Conservation (phyloP, 1,140 invertebrate species). For the Zaprionus camerounensis region DNA sequence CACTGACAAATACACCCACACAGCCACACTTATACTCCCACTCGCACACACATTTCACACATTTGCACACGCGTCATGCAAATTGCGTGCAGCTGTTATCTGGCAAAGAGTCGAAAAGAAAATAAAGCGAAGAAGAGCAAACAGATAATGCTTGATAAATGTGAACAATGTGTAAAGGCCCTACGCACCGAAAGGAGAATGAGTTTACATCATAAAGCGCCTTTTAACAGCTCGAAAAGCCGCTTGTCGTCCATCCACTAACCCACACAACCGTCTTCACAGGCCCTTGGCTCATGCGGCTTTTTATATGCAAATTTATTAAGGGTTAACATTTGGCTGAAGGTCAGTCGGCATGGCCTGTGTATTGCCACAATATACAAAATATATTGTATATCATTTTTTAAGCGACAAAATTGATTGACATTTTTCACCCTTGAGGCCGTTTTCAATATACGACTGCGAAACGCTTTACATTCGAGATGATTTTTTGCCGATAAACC, state of each 20-base stretch:
- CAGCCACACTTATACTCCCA: not conserved
- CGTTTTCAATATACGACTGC: constrained; percentile 69
- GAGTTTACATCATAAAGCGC: constrained; percentile 74
- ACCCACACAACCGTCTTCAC: not conserved
- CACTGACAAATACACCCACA: constrained; percentile 13
- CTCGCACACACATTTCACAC: constrained; percentile 47
- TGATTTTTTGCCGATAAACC: constrained; percentile 68
- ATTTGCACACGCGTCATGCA: constrained; percentile 65
- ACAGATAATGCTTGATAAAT: constrained; percentile 80
- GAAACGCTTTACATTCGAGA: constrained; percentile 35
- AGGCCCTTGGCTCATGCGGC: constrained; percentile 30
- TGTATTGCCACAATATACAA: constrained; percentile 56
- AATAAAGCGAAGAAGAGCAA: constrained; percentile 49
- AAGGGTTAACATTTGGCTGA: constrained; percentile 78
- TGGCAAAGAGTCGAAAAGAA: constrained; percentile 48
- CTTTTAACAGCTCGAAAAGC: constrained; percentile 65
- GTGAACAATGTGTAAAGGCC: constrained; percentile 57
- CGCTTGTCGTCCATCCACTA: not conserved
- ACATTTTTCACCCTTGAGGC: constrained; percentile 75
- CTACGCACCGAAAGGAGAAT: constrained; percentile 44
- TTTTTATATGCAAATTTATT: constrained; percentile 80
- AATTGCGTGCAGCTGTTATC: constrained; percentile 79
- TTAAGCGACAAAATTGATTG: constrained; percentile 81
- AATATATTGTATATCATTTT: constrained; percentile 72
- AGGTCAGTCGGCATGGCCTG: constrained; percentile 71